Evolutionary conservation across 53 echinoderm and acorn worm species (phyloP).

Genomic region (Holothuria scabra): DNA sequence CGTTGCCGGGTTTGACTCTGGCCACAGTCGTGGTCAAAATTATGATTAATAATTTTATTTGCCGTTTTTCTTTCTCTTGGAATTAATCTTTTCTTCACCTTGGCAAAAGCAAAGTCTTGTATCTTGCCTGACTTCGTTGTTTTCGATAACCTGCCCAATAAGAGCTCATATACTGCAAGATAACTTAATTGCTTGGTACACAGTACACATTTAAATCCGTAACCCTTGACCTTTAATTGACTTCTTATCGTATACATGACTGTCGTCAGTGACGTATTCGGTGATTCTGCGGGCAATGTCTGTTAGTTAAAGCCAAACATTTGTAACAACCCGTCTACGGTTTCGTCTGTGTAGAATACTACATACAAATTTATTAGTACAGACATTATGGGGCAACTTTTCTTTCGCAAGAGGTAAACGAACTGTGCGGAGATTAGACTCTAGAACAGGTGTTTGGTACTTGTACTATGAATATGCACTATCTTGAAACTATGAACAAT

Average conservation of each 20-base stretch:
- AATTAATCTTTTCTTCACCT: constrained; percentile 2
- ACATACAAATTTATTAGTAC: too few species aligned
- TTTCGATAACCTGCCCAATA: constrained; percentile 13
- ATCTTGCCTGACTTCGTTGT: neutral
- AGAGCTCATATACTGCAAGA: neutral
- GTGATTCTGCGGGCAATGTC: too few species aligned
- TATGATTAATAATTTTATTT: neutral
- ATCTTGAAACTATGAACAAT: too few species aligned
- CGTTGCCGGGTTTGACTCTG: constrained; percentile 9
- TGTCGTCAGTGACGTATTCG: too few species aligned
- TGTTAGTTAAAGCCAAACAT: too few species aligned
- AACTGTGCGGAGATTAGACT: too few species aligned
- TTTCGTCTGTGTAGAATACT: too few species aligned
- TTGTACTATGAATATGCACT: too few species aligned
- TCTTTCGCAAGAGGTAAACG: too few species aligned
- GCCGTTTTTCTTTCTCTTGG: neutral
- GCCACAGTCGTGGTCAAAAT: constrained; percentile 16
- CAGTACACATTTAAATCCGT: neutral
- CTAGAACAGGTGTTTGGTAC: too few species aligned
- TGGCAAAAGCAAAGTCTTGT: neutral
- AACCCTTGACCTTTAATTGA: constrained; percentile 9
- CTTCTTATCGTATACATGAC: neutral
- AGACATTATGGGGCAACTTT: too few species aligned
- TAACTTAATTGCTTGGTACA: constrained; percentile 40
- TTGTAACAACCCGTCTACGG: too few species aligned